These are phyloP conservation scores for Amphiprion ocellaris DNA, from an alignment of 2,113 vertebrate species.

Conservation along the genomic window DNA sequence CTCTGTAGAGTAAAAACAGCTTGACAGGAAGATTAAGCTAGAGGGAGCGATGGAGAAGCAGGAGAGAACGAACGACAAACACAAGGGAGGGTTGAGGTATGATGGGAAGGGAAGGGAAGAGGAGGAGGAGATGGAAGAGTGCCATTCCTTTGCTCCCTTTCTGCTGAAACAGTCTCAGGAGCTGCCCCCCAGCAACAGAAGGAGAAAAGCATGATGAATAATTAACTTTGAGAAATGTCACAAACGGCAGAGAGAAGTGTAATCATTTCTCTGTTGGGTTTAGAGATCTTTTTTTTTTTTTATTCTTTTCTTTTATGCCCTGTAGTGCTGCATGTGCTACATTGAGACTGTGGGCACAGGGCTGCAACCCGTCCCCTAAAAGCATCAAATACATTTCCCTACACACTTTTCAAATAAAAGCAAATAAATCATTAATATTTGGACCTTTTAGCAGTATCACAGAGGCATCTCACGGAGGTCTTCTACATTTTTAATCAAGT, in stretches of 20 bases:
- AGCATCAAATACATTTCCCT: conserved; percentile 66
- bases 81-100: conserved; percentile 58
- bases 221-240: conserved; percentile 83
- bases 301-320: conserved; percentile 59
- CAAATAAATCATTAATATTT: conserved; percentile 83
- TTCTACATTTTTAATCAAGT: conserved; percentile 72
- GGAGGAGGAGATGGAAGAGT: conserved; percentile 62
- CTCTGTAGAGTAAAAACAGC: conserved; percentile 43
- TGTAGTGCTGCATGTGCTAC: conserved; percentile 38
- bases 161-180: conserved; percentile 68
- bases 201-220: conserved; percentile 84
- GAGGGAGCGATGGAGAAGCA: conserved; percentile 16
- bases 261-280: conserved; percentile 78
- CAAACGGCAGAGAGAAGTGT: conserved; percentile 76
- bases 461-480: conserved; percentile 47
- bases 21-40: conserved; percentile 54
- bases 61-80: conserved; percentile 31
- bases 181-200: conserved; percentile 74
- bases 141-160: conserved; percentile 59
- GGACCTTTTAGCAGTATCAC: conserved; percentile 65
- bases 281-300: conserved; percentile 65
- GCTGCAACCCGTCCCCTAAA: conserved; percentile 67
- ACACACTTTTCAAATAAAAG: conserved; percentile 79
- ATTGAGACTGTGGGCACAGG: conserved; percentile 40
- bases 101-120: conserved; percentile 8